Conservation (phyloP, 2,797 vertebrate species). For the Macropus fuliginosus region DNA sequence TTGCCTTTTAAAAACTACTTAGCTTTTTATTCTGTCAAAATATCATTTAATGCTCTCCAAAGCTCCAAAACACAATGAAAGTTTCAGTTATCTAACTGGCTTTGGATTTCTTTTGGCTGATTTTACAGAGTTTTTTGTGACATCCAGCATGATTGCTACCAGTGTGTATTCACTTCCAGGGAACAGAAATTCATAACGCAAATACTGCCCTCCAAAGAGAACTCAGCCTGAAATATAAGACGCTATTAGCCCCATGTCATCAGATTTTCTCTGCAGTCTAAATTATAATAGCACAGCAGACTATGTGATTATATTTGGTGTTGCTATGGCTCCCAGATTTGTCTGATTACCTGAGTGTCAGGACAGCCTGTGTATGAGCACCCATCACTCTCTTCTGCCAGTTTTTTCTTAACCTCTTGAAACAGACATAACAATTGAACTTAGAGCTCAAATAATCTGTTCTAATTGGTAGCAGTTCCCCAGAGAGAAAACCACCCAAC, state of each 20-base stretch:
- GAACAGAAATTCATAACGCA: background rate
- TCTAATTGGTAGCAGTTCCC: background rate
- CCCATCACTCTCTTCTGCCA: background rate
- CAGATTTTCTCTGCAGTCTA: background rate
- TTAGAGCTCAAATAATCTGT: background rate
- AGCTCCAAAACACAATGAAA: background rate
- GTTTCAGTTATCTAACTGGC: background rate
- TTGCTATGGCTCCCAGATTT: background rate
- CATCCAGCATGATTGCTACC: background rate
- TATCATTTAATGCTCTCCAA: background rate
- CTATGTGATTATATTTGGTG: background rate
- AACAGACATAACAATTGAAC: slow-evolving; percentile 18
- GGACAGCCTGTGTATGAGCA: background rate
- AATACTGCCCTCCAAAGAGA: background rate
- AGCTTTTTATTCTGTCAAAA: background rate
- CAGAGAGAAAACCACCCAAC: background rate
- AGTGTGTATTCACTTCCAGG: background rate
- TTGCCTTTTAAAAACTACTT: background rate
- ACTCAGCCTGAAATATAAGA: background rate
- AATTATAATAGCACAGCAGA: background rate
- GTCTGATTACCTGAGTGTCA: background rate
- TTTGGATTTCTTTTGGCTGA: background rate
- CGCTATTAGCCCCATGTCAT: background rate
- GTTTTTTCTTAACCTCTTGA: slow-evolving; percentile 9
- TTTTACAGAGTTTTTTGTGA: background rate